Base-by-base conservation (phyloP, 2,888 invertebrate genomes). In the Iselma pallidipennis region DNA sequence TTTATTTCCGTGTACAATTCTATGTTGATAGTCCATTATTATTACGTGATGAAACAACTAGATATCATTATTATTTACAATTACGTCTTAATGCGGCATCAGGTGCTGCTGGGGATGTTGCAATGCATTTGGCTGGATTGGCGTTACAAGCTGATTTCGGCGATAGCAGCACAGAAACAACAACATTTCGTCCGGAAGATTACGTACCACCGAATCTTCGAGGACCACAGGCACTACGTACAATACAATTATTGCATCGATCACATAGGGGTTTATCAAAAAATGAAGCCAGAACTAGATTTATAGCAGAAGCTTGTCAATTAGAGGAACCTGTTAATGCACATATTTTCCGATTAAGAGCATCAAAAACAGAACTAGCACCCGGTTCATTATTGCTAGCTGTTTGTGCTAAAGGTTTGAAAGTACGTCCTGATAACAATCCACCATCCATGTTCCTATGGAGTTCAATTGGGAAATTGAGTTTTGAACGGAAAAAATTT, bases 401-500 rank as follows among this genome's bases (percentile, higher is more conserved):
- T 57, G 92, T 98, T 61, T 95, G 96, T 77, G 94, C 96, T 50
- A 91, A 91, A 77, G 97, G 97, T 56, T 90, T 98, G 62, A 92
- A 94, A 82, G 91, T 97, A 69, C 90, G 94, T 71, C 88, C 90
- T 26, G 90, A 90, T 78, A 88, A 83, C 71, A 86, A 87, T 69
- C 87, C 91, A 60, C 90, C 92, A 28, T 91, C 92, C 68, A 81
- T 80, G 57, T 96, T 97, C 78, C 88, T 94, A 60, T 98, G 98
- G 98, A 93, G 95, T 75, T 93, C 94, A 73, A 98, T 98, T 67
- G 95, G 94, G 67, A 96, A 96, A 83, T 84, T 98, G 16, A 94
- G 94, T 80, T 98, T 97, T 81, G 97, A 98, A 87, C 89, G 96
- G 76, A 97, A 97, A 83, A 98, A 97, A 82, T 97, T 98, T 82